Base-by-base conservation (phyloP, 2,113 vertebrate genomes). In the Phyllostomus hastatus region DNA sequence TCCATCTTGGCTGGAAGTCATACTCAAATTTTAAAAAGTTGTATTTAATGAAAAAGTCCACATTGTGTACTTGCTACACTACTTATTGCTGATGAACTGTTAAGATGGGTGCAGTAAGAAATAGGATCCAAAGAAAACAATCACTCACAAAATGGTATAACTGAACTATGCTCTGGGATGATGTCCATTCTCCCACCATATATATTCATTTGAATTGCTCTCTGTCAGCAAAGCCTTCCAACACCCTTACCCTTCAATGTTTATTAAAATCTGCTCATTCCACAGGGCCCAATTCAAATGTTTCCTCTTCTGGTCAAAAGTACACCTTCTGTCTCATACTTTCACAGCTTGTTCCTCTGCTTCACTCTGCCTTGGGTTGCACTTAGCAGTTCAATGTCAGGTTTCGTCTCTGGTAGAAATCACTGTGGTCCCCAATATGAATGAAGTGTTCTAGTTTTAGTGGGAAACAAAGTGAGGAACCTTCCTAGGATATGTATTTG, bases 21-120 rank as follows among this genome's bases (percentile, higher is more conserved):
- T 20, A 14, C 8, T 89, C 35, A 24, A 81, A 50, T 92, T 61
- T 52, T 20, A 76, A 81, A 61, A 82, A 66, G 14, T 10, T 33
- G 4, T 57, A 54, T 59, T 46, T 72, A 64, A 88, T 91, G 52
- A 95, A 67, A 94, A 91, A 10, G 19, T 46, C 15, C 48, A 38
- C 15, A 3, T 48, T 54, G 70, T 0, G 0, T 57, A 2, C 43
- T 73, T 88, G 1, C 31, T 50, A 0, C 52, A 24, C 12, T 17
- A 33, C 15, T 79, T 72, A 28, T 16, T 80, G 4, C 50, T 75
- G 41, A 41, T 67, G 41, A 94, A 26, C 46, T 4, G 1, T 1
- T 81, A 64, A 35, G 31, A 26, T 0, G 11, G 6, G 28, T 83
- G 52, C n/a, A 52, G n/a, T 84, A 11, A 52, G 15, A 70, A 66